Evolutionary conservation across 2,113 vertebrate genomes (phyloP).

Genomic region (Pluvianellus socialis): DNA sequence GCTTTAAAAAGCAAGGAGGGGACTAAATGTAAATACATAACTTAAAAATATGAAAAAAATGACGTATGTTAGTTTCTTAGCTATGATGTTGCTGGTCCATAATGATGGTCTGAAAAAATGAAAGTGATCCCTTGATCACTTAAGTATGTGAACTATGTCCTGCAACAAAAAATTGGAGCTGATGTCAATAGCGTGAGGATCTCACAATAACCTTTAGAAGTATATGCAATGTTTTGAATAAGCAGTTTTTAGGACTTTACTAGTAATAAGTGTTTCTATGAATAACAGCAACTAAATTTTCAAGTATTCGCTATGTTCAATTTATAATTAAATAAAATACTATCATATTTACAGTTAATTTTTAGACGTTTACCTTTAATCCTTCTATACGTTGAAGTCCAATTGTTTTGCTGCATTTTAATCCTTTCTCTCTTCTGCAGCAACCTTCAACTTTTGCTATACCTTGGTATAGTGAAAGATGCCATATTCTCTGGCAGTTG

Average conservation of each 20-base stretch:
- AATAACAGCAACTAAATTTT: neutral
- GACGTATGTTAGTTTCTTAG: neutral
- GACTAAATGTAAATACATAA: neutral
- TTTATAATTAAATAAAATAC: neutral
- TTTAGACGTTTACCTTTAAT: neutral
- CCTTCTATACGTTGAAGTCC: neutral
- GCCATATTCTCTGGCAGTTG: neutral
- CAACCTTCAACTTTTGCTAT: neutral
- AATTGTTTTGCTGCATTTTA: neutral
- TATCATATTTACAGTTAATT: neutral
- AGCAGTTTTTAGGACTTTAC: neutral
- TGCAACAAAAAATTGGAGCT: neutral
- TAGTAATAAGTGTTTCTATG: neutral
- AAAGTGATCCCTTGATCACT: neutral
- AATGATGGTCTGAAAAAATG: neutral
- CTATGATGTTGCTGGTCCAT: neutral
- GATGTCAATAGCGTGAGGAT: neutral
- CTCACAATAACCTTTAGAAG: neutral
- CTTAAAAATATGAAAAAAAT: neutral
- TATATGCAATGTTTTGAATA: neutral
- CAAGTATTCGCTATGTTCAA: neutral
- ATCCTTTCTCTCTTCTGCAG: neutral
- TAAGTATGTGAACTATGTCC: neutral
- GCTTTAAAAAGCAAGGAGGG: accelerated
- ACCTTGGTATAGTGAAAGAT: neutral